Evolutionary conservation across 2,797 vertebrate species (phyloP), one percentile per base, ranked within the genome.

Genomic region (Capromys pilorides): DNA sequence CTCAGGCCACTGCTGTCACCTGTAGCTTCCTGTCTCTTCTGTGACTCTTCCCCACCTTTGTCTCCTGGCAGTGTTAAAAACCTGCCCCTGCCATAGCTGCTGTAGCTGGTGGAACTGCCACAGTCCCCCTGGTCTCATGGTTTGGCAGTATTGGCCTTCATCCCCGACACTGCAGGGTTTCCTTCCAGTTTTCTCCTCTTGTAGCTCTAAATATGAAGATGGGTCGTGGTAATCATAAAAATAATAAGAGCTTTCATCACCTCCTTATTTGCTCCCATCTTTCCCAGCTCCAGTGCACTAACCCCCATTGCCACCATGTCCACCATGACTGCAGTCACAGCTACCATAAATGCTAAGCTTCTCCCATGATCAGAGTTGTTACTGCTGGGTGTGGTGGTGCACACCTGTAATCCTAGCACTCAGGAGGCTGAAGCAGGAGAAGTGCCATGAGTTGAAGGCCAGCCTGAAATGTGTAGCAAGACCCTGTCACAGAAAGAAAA

Each of bases 1-100:
- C 36, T 73, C 39, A 39, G 36, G 36, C 69, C 69, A 11, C 98
- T 98, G 98, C 98, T 98, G 99, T 99, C 99, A 99, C 99, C 99
- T 99, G 99, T 99, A 98, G 99, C 99, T 99, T 98, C 99, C 99
- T 99, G 99, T 99, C 98, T 99, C 97, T 98, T 99, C 98, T 98
- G 99, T 99, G 97, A 98, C 98, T 98, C 98, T 98, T 21, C 19
- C 67, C 69, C 69, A 99, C 99, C 99, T 99, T 98, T 99, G 98
- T 99, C 98, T 99, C 99, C 99, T 99, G 99, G 11, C 11, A n/a
- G 31, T n/a, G 62, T 19, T 82, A 49, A 84, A 64, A 64, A 45
- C 61, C 18, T 84, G 45, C 3, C 62, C 49, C 10, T 24, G 19
- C 31, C 21, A 26, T 28, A 2, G 33, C 33, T 36, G 9, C 45